phyloP scores from a whole-genome alignment of 2,888 invertebrate species.

The Pristionchus maxplancki region DNA sequence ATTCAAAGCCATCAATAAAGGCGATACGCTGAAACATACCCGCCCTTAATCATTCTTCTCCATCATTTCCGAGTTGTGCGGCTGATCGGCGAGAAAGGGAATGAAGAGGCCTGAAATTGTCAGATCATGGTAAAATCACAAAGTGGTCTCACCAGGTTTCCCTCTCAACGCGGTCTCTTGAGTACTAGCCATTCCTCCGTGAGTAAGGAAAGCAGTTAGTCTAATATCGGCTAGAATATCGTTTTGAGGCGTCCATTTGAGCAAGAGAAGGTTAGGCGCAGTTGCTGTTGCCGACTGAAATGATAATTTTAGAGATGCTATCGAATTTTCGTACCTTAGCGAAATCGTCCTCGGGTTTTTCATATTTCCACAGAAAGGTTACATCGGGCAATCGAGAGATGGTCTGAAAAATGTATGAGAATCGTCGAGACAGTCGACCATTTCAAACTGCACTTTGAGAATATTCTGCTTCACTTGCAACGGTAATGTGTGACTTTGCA shows the following conservation, averaged over 20 bases:
- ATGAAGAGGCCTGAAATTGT: neutral
- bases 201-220: conserved; percentile 10
- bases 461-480: neutral
- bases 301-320: no score
- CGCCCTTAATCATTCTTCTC: neutral
- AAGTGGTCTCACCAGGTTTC: neutral
- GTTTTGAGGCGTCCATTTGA: conserved; percentile 21
- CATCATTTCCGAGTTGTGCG: conserved; percentile 29
- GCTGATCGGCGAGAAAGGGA: conserved; percentile 2
- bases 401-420: neutral
- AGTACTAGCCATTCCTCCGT: conserved; percentile 33
- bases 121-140: no score
- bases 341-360: conserved; percentile 13
- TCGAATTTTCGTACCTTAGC: neutral
- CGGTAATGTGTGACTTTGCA: neutral
- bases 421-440: neutral
- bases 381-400: neutral
- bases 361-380: conserved; percentile 29
- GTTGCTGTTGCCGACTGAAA: neutral
- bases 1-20: neutral
- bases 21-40: neutral
- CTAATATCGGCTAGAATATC: neutral
- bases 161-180: conserved; percentile 21
- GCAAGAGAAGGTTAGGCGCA: neutral
- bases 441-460: neutral